phyloP scores from a whole-genome alignment of 2,797 vertebrate species.

The Buceros bicornis region DNA sequence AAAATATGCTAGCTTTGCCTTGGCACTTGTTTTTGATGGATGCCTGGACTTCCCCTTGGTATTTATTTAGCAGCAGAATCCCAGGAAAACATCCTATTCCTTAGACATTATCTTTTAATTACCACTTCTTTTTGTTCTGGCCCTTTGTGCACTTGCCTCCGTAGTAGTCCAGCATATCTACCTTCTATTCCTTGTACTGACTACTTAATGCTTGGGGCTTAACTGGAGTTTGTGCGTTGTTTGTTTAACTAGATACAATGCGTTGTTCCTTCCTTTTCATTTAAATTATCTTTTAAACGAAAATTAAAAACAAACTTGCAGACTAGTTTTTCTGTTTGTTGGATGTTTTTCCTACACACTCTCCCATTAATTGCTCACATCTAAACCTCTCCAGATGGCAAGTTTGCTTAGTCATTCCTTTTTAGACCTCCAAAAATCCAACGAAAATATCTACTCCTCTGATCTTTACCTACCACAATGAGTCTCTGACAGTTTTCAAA shows the following conservation, averaged over 20 bases:
- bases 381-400: not conserved
- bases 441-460: not conserved
- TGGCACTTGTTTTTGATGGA: slow-evolving; percentile 53
- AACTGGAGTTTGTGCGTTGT: not conserved
- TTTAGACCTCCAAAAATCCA: not conserved
- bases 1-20: slow-evolving; percentile 1
- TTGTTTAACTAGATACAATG: not conserved
- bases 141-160: not conserved
- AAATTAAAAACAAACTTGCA: not conserved
- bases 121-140: slow-evolving; percentile 15
- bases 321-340: not conserved
- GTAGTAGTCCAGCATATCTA: not conserved
- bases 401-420: not conserved
- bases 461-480: not conserved
- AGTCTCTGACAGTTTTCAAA: not conserved
- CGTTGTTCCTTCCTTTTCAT: not conserved
- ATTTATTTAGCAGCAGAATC: slow-evolving; percentile 42
- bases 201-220: not conserved
- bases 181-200: not conserved
- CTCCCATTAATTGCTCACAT: not conserved
- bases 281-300: not conserved
- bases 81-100: slow-evolving; percentile 24
- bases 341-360: accelerated
- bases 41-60: slow-evolving; percentile 43
- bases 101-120: slow-evolving; percentile 72